Evolutionary conservation across 2,113 vertebrate species (phyloP).

Genomic region (Taurulus bubalis): DNA sequence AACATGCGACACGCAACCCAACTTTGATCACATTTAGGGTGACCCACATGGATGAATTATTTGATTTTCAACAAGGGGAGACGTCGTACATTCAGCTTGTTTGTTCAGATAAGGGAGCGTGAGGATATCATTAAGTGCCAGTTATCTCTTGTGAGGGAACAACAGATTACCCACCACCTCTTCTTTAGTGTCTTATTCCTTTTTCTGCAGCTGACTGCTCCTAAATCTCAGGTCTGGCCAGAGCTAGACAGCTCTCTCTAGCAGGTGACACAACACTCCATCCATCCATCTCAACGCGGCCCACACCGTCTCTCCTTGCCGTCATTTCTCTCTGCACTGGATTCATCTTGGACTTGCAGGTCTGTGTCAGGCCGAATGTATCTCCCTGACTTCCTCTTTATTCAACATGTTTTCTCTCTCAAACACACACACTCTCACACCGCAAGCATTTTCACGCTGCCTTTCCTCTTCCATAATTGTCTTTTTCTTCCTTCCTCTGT

Average conservation of each 20-base stretch:
- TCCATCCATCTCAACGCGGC: constrained; percentile 56
- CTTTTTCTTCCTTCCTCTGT: constrained; percentile 24
- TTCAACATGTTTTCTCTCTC: constrained; percentile 40
- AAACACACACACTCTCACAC: constrained; percentile 30
- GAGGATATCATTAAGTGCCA: constrained; percentile 61
- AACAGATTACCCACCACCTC: constrained; percentile 39
- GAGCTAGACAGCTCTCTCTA: constrained; percentile 66
- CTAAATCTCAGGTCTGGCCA: constrained; percentile 60
- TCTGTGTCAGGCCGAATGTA: constrained; percentile 42
- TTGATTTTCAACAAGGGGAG: constrained; percentile 42
- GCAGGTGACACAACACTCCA: constrained; percentile 69
- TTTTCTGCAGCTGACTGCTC: constrained; percentile 61
- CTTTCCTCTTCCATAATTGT: constrained; percentile 57
- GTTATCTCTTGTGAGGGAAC: constrained; percentile 49
- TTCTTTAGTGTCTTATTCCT: constrained; percentile 50
- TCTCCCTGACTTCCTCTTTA: constrained; percentile 47
- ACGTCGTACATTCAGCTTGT: constrained; percentile 39
- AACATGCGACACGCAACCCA: constrained; percentile 28
- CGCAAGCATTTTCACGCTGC: constrained; percentile 34
- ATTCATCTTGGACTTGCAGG: constrained; percentile 42
- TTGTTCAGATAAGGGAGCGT: constrained; percentile 54
- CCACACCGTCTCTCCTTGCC: constrained; percentile 53
- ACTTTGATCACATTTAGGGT: constrained; percentile 56
- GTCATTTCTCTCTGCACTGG: constrained; percentile 42
- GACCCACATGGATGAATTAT: constrained; percentile 49